Percentiles rank a stretch among this genome's conserved stretches.
phyloP scores from a whole-genome alignment of 2,888 invertebrate genomes.

The Dendrolimus houi region DNA sequence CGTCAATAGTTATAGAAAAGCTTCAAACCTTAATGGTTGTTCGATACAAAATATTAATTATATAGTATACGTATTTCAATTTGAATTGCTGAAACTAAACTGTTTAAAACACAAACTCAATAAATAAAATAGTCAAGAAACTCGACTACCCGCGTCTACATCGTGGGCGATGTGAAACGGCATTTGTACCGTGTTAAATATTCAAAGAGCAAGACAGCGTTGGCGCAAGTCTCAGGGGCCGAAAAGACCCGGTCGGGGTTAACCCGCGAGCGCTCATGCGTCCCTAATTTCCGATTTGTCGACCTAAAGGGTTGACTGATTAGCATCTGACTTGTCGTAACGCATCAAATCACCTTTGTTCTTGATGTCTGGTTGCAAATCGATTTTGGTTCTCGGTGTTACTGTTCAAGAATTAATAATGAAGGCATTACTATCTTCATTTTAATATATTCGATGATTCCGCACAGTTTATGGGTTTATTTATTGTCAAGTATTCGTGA shows the following conservation, averaged over 20 bases:
- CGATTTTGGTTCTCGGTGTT: conserved; percentile 26
- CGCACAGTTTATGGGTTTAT: no score
- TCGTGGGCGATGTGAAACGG: conserved; percentile 35
- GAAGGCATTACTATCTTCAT: not conserved
- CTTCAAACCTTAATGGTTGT: no score
- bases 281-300: conserved; percentile 75
- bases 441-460: not conserved
- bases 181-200: conserved; percentile 62
- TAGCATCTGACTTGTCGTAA: conserved; percentile 71
- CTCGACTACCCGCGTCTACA: conserved; percentile 10
- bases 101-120: not conserved
- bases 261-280: conserved; percentile 70
- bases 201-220: conserved; percentile 66
- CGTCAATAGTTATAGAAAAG: no score
- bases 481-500: no score
- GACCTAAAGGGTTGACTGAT: conserved; percentile 71
- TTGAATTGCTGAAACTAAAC: not conserved
- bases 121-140: conserved; percentile 5
- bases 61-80: not conserved
- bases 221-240: conserved; percentile 46
- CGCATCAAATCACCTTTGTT: conserved; percentile 53
- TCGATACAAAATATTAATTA: no score
- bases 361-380: conserved; percentile 31
- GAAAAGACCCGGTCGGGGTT: conserved; percentile 40
- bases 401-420: not conserved